Evolutionary conservation across 2,888 invertebrate species (phyloP).

Genomic region (Heteromyza rotundicornis): DNA sequence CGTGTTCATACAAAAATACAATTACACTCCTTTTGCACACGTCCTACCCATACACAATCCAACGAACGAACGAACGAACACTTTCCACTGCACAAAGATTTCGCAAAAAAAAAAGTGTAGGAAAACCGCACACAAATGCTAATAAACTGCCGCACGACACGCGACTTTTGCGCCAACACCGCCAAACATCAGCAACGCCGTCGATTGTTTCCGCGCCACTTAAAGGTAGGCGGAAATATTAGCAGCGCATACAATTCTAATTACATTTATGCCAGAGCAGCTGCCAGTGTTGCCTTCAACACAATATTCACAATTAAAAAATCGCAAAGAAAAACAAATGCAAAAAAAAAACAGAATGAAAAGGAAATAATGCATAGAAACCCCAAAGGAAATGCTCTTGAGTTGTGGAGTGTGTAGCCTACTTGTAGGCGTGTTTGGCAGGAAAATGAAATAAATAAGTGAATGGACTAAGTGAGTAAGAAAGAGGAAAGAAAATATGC

Average conservation of each 20-base stretch:
- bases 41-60: background rate
- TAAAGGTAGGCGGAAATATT: conserved; percentile 54
- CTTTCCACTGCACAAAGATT: background rate
- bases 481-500: no score
- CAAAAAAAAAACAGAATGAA: no score
- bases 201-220: background rate
- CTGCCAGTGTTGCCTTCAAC: background rate
- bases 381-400: no score
- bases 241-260: conserved; percentile 56
- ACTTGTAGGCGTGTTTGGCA: no score
- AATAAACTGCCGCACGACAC: conserved; percentile 3
- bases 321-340: no score
- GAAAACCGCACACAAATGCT: background rate
- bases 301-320: background rate
- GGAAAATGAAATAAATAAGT: no score
- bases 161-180: background rate
- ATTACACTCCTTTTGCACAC: conserved; percentile 15
- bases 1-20: background rate
- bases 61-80: background rate
- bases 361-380: no score
- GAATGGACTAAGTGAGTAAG: no score
- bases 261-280: conserved; percentile 47
- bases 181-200: no score
- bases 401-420: no score
- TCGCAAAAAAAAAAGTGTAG: background rate